These are phyloP conservation scores for Scomber colias DNA, from an alignment of 2,113 vertebrate species.

Conservation along the genomic window DNA sequence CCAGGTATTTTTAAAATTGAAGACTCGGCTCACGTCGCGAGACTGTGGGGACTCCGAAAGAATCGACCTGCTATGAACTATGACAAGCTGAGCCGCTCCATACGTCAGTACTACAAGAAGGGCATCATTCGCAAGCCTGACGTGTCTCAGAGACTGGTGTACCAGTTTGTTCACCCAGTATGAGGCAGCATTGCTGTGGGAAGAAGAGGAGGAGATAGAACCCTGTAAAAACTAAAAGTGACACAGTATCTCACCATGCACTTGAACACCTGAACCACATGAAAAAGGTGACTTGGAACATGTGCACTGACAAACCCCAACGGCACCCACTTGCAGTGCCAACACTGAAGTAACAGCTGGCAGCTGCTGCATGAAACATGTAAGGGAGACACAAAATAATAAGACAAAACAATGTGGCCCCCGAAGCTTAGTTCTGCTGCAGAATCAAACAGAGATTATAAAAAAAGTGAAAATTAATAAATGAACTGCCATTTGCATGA, in stretches of 20 bases:
- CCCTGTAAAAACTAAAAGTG: not conserved
- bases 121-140: slow-evolving; percentile 98
- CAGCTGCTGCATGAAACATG: slow-evolving; percentile 28
- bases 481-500: slow-evolving; percentile 69
- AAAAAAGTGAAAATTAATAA: not conserved
- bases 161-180: slow-evolving; percentile 97
- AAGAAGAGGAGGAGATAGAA: slow-evolving; percentile 2
- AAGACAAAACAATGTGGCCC: slow-evolving; percentile 26
- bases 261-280: slow-evolving; percentile 24
- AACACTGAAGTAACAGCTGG: slow-evolving; percentile 30
- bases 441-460: slow-evolving; percentile 18
- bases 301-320: slow-evolving; percentile 68
- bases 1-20: slow-evolving; percentile 98
- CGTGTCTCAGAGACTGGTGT: slow-evolving; percentile 97
- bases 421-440: slow-evolving; percentile 27
- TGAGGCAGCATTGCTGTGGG: slow-evolving; percentile 64
- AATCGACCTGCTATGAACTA: slow-evolving; percentile 99
- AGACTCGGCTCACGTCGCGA: slow-evolving; percentile 96
- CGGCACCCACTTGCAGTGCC: slow-evolving; percentile 49
- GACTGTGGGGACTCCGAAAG: slow-evolving; percentile 97
- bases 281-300: slow-evolving; percentile 27
- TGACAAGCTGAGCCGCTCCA: slow-evolving; percentile 99
- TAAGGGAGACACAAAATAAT: slow-evolving; percentile 4
- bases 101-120: slow-evolving; percentile 99
- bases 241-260: slow-evolving; percentile 28